Evolutionary conservation across 2,888 invertebrate species (phyloP), one percentile per base, ranked within the genome.

Genomic region (Melikaiella ostensackeni): DNA sequence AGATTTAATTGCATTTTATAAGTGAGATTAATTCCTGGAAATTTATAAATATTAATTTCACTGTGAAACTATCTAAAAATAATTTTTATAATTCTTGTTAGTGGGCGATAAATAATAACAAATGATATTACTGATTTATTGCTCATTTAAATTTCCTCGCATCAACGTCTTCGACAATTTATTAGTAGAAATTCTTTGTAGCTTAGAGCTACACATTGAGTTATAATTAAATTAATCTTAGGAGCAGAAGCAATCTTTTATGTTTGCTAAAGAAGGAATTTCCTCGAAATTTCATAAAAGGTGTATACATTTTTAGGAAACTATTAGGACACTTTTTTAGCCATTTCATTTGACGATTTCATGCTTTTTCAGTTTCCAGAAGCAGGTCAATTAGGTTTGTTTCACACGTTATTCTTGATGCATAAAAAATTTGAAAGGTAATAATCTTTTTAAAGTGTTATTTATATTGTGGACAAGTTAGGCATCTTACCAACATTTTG

Each of bases 131-230:
- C 30, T 50, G 70, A 70, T 70, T 70, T 50, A 70, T 30, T n/a
- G 13, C 21, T 33, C 30, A 70, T 50, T 70, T 70, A 70, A 33
- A 50, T 50, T 50, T 30, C 50, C 50, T 55, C n/a, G 70, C 46
- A 50, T 70, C 70, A 70, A 70, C 33, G 70, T 70, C 66, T 66
- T 46, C 46, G 30, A 70, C n/a, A 55, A 70, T 70, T 70, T 70
- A 70, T 70, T 50, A 55, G 50, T 70, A 70, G 70, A 70, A 50
- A 50, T 70, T 33, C n/a, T 70, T 30, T 70, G n/a, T 70, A 50
- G 50, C 70, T 50, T 27, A 1, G 42, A 21, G 46, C 30, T 50
- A 50, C 11, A 30, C n/a, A n/a, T 50, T 33, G 50, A 70, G 13
- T 21, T 70, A 33, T 50, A 70, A 70, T 50, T 50, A 27, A 50